These are phyloP conservation scores for Panulirus ornatus DNA, from an alignment of 1,140 invertebrate genomes.

Conservation along the genomic window DNA sequence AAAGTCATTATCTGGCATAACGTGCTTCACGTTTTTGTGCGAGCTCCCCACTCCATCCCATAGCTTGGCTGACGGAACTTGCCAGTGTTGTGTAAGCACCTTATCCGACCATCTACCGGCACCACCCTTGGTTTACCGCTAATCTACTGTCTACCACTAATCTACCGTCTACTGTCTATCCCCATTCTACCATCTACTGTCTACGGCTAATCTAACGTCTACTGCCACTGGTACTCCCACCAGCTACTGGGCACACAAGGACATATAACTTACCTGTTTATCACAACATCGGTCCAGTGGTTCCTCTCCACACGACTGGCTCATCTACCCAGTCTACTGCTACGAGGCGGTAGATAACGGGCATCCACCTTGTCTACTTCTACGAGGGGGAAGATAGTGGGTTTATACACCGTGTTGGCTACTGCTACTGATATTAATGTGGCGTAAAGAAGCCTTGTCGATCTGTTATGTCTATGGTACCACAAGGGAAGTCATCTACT, in stretches of 20 bases:
- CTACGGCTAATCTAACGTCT: constrained; percentile 52
- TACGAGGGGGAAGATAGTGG: neutral
- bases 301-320: neutral
- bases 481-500: too few relatives aligned
- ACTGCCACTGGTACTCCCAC: too few relatives aligned
- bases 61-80: constrained; percentile 4
- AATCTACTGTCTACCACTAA: constrained; percentile 53
- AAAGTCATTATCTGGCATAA: too few relatives aligned
- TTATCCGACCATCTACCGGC: constrained; percentile 45
- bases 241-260: constrained; percentile 39
- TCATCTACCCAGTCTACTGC: neutral
- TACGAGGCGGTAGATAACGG: too few relatives aligned
- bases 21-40: too few relatives aligned
- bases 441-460: too few relatives aligned
- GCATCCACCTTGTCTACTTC: too few relatives aligned
- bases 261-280: constrained; percentile 53
- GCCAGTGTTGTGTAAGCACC: constrained; percentile 11
- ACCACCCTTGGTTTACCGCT: constrained; percentile 39
- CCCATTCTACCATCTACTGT: too few relatives aligned
- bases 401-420: neutral
- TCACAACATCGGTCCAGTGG: constrained; percentile 29
- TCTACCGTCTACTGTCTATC: constrained; percentile 55
- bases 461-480: too few relatives aligned
- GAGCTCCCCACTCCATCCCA: too few relatives aligned
- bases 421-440: neutral